phyloP scores from a whole-genome alignment of 2,888 invertebrate species.

The Halictus quadricinctus region DNA sequence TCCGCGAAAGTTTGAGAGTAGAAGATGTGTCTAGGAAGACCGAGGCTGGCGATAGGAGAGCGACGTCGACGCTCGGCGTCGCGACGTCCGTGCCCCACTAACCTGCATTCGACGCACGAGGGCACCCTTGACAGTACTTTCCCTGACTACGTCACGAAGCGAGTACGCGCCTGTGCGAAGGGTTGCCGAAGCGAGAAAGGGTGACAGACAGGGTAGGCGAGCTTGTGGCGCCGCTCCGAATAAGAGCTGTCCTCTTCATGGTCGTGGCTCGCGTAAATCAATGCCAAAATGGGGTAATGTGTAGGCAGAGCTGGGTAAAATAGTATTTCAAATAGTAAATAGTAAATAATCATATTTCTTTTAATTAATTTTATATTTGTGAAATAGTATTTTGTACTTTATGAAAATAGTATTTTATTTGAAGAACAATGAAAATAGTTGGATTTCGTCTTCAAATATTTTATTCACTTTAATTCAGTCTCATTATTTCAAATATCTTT shows the following conservation, averaged over 20 bases:
- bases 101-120: slow-evolving; percentile 74
- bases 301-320: neutral
- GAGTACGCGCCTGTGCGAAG: slow-evolving; percentile 64
- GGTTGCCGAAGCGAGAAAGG: slow-evolving; percentile 20
- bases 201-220: slow-evolving; percentile 3
- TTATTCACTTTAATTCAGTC: neutral
- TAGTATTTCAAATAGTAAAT: neutral
- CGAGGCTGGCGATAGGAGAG: slow-evolving; percentile 19
- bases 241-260: slow-evolving; percentile 26
- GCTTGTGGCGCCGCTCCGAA: slow-evolving; percentile 22
- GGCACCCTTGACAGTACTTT: slow-evolving; percentile 64
- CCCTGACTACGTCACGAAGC: slow-evolving; percentile 60
- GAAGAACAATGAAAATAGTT: neutral
- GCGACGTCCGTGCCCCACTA: slow-evolving; percentile 76
- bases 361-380: neutral
- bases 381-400: neutral
- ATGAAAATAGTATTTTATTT: neutral
- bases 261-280: slow-evolving; percentile 40
- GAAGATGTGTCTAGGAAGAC: neutral
- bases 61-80: slow-evolving; percentile 59
- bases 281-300: slow-evolving; percentile 22
- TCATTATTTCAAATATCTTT: neutral
- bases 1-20: neutral
- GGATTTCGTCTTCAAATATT: neutral
- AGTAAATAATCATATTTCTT: neutral